A percentile compares a stretch with the other conserved stretches of the same genome.
Evolutionary conservation across 30 jellyfish, hydroid and myxozoan species (phyloP).

Genomic region (Hydractinia symbiolongicarpus): DNA sequence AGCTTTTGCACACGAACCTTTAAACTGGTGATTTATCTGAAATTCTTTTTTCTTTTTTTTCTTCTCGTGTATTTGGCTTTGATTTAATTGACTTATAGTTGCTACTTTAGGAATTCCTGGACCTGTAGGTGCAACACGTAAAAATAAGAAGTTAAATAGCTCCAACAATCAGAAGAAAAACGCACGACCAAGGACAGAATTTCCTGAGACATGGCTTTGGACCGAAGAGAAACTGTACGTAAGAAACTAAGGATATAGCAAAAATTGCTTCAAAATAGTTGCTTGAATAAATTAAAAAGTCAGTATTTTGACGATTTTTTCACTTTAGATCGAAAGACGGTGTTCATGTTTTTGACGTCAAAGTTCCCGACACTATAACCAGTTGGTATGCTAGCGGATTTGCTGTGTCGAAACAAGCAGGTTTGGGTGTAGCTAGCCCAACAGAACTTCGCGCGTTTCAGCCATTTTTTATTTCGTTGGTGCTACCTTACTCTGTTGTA

Average conservation of each 20-base stretch:
- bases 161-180: background rate
- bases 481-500: slow-evolving; percentile 78
- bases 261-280: background rate
- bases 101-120: no score
- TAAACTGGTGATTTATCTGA: no score
- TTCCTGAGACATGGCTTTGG: slow-evolving; percentile 98
- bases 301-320: background rate
- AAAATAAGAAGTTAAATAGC: no score
- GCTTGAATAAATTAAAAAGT: background rate
- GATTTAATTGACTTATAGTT: no score
- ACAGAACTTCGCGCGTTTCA: slow-evolving; percentile 75
- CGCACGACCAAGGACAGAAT: slow-evolving; percentile 26
- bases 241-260: background rate
- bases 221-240: slow-evolving; percentile 55
- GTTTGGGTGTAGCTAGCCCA: slow-evolving; percentile 79
- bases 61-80: no score
- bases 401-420: slow-evolving; percentile 61
- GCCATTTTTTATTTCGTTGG: slow-evolving; percentile 72
- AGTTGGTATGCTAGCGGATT: slow-evolving; percentile 94
- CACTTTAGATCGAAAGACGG: slow-evolving; percentile 57
- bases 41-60: no score
- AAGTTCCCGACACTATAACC: slow-evolving; percentile 86
- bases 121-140: no score
- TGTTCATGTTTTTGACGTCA: slow-evolving; percentile 46
- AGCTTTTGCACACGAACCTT: no score